These are phyloP conservation scores for Chrysaora quinquecirrha DNA, from an alignment of 30 jellyfish, hydroid and myxozoan genomes.

Conservation along the genomic window DNA sequence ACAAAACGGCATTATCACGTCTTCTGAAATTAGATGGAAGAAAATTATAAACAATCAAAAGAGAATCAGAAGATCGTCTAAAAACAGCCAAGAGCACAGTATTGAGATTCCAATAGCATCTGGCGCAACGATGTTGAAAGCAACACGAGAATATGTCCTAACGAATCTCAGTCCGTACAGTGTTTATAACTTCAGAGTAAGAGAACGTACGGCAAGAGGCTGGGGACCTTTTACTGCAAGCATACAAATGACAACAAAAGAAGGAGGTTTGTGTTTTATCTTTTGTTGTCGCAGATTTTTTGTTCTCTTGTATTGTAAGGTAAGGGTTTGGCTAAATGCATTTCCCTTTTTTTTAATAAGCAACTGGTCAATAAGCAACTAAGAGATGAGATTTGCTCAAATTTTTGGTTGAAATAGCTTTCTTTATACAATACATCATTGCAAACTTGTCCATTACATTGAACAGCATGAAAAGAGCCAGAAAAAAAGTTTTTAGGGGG, in stretches of 20 bases:
- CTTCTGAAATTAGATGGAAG: conserved; percentile 55
- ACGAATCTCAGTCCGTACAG: conserved; percentile 64
- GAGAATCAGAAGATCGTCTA: conserved; percentile 15
- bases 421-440: no score
- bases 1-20: conserved; percentile 39
- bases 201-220: conserved; percentile 79
- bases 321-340: no score
- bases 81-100: neutral
- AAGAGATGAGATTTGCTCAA: no score
- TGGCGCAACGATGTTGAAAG: conserved; percentile 17
- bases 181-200: conserved; percentile 53
- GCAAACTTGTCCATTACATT: no score
- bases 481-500: no score
- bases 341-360: no score
- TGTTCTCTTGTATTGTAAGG: no score
- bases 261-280: conserved; percentile 63
- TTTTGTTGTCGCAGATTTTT: neutral
- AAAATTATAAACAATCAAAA: neutral
- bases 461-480: no score
- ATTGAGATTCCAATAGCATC: conserved; percentile 4
- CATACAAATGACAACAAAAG: conserved; percentile 40
- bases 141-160: conserved; percentile 35
- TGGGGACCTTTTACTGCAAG: conserved; percentile 78
- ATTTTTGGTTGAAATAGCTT: no score
- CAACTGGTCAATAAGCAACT: no score